Evolutionary conservation across 2,113 vertebrate genomes (phyloP), one percentile per base, ranked within the genome.

Genomic region (Eretmochelys imbricata): DNA sequence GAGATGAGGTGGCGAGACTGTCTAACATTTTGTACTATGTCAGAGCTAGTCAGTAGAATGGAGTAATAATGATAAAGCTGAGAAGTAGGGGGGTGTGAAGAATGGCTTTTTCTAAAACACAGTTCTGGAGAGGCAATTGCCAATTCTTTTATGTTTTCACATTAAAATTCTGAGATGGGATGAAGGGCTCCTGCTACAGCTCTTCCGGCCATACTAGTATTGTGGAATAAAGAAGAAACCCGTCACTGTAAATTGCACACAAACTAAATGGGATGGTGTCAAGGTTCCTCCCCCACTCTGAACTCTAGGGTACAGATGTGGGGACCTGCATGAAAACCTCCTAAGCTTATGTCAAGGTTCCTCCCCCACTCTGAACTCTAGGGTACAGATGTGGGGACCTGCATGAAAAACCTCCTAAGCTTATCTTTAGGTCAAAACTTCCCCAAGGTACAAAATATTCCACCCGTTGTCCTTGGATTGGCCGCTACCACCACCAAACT

Each of bases 61-160:
- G 13, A 91, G 86, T 62, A 89, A 51, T 87, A 85, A 90, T 89
- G 84, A 80, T 55, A 72, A 49, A 93, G 82, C 80, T 90, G 93
- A 91, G 62, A 90, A 55, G 38, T 22, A 92, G 84, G 57, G 89
- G 57, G 75, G 84, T 90, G 85, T 94, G 88, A 97, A 81, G 82
- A 84, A 95, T 82, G 83, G 51, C 48, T 94, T 86, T 93, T n/a
- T 82, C 80, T 95, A 35, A 89, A 90, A 89, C 82, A 69, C 20
- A 62, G 80, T 85, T 88, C 87, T 90, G 87, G 80, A 90, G 89
- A 84, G 69, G 82, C 46, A 62, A 29, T 88, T 90, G 5, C 91
- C 87, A 72, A 25, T 85, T 93, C 76, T 92, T 93, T 57, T 88
- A 5, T 85, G 55, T 95, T 94, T 94, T 38, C 69, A 93, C 3